Conservation (phyloP, 1,140 invertebrate genomes). For the Panagrolaimus sp. region DNA sequence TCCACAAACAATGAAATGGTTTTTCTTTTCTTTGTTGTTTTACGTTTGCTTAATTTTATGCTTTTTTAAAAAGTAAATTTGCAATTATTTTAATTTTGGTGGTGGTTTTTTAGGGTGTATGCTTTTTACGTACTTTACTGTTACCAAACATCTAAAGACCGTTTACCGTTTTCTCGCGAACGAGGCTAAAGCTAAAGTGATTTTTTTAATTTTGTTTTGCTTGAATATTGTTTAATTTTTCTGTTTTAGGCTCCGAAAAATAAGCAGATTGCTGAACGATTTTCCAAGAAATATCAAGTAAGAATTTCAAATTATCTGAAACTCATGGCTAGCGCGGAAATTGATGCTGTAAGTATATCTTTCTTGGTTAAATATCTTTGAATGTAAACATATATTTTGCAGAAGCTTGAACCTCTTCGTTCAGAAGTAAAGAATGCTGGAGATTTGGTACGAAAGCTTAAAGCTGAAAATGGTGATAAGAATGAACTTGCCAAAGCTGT, state of each 20-base stretch:
- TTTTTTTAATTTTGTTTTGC: too few species aligned
- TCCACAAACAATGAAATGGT: too few species aligned
- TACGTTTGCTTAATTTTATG: too few species aligned
- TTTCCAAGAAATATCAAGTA: neutral
- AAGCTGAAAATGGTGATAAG: constrained; percentile 77
- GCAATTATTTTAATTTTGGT: too few species aligned
- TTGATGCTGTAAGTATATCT: constrained; percentile 56
- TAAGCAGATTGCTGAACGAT: constrained; percentile 15
- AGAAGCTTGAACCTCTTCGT: constrained; percentile 53
- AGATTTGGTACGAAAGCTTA: constrained; percentile 79
- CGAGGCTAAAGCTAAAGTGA: too few species aligned
- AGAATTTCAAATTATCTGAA: constrained; percentile 34
- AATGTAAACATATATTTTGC: constrained; percentile 27
- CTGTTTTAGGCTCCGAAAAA: constrained; percentile 11
- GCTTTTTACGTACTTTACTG: too few species aligned
- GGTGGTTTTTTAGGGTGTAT: too few species aligned
- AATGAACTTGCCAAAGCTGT: constrained; percentile 87
- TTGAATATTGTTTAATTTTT: neutral
- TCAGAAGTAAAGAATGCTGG: constrained; percentile 65
- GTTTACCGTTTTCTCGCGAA: too few species aligned
- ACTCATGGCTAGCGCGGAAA: constrained; percentile 47
- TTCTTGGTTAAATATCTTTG: constrained; percentile 25
- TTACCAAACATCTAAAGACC: too few species aligned
- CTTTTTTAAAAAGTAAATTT: too few species aligned
- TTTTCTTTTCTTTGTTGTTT: too few species aligned